These are phyloP conservation scores for Hypomesus transpacificus DNA, from an alignment of 2,113 vertebrate genomes.

Conservation along the genomic window DNA sequence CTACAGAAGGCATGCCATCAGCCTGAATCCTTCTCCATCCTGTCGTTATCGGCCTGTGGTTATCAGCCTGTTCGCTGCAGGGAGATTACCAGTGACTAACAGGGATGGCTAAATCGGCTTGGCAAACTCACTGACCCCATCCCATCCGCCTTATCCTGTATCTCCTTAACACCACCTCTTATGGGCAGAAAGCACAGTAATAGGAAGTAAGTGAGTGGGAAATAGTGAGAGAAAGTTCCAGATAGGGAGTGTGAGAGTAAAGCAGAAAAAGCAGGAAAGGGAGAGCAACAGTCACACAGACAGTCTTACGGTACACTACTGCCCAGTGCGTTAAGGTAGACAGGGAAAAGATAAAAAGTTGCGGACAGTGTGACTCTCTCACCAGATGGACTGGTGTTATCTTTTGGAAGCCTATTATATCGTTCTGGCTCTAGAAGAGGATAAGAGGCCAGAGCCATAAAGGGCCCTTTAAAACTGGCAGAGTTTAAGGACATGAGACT, in stretches of 20 bases:
- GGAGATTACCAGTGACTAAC: conserved; percentile 70
- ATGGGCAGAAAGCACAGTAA: neutral
- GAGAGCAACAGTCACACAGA: neutral
- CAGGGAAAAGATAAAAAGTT: conserved; percentile 13
- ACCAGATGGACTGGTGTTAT: conserved; percentile 39
- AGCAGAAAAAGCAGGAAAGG: neutral
- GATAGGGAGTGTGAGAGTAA: neutral
- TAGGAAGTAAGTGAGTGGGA: neutral
- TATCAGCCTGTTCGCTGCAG: conserved; percentile 53
- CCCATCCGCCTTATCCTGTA: conserved; percentile 15
- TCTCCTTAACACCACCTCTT: conserved; percentile 27
- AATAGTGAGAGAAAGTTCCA: neutral
- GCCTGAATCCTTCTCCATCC: conserved; percentile 32
- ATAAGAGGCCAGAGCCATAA: conserved; percentile 48
- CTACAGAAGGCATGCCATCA: conserved; percentile 23
- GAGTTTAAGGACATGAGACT: conserved; percentile 48
- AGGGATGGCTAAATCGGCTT: conserved; percentile 66
- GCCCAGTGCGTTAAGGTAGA: neutral
- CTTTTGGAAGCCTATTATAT: conserved; percentile 60
- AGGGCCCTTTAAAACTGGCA: conserved; percentile 54
- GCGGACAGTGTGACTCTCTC: conserved; percentile 1
- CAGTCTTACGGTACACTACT: neutral
- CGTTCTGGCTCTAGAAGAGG: conserved; percentile 43
- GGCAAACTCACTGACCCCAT: conserved; percentile 63
- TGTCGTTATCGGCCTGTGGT: conserved; percentile 52